A percentile compares a stretch with the other conserved stretches of the same genome.
phyloP scores from a whole-genome alignment of 2,888 invertebrate genomes.

The Pocota personata region DNA sequence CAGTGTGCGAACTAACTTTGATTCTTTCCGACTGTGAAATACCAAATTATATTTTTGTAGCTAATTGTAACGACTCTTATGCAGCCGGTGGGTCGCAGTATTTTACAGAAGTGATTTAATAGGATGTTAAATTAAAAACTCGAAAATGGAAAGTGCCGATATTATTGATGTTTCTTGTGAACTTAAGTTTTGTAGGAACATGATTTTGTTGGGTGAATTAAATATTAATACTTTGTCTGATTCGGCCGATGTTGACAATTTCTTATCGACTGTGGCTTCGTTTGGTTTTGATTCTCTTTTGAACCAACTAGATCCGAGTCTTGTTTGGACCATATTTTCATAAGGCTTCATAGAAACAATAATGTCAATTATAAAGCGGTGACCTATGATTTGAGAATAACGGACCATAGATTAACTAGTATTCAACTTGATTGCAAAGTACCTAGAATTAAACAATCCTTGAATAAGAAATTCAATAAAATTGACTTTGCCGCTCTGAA shows the following conservation, averaged over 20 bases:
- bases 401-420: neutral
- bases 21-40: neutral
- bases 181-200: neutral
- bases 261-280: neutral
- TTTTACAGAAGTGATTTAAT: neutral
- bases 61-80: no score
- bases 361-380: neutral
- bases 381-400: neutral
- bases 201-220: neutral
- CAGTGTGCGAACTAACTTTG: no score
- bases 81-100: neutral
- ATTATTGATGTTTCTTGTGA: neutral
- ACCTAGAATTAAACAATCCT: neutral
- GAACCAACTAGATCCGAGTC: neutral
- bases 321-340: neutral
- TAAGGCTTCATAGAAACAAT: neutral
- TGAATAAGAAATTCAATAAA: neutral
- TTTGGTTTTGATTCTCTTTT: no score
- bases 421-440: neutral
- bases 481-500: neutral
- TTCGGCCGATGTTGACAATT: neutral
- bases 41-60: no score
- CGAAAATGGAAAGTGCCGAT: neutral
- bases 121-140: neutral
- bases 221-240: neutral